Evolutionary conservation across 1,140 invertebrate genomes (phyloP).

Genomic region (Prorops nasuta): DNA sequence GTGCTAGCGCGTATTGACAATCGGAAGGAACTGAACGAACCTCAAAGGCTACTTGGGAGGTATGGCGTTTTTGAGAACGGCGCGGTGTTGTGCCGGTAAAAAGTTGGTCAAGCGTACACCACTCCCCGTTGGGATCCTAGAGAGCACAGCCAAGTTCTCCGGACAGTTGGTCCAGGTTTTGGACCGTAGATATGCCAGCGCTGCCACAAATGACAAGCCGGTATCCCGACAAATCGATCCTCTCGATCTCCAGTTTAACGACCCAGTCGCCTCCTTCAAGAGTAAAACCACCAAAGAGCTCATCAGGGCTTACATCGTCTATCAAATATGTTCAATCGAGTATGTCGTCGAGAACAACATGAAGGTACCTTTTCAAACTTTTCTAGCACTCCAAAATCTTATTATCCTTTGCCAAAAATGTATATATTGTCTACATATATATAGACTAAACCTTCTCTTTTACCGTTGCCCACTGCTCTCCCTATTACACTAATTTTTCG

Average conservation of each 20-base stretch:
- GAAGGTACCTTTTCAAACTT: slow-evolving; percentile 75
- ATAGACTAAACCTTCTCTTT: too few species aligned
- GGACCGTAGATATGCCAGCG: slow-evolving; percentile 6
- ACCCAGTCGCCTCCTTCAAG: slow-evolving; percentile 79
- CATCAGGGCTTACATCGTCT: slow-evolving; percentile 87
- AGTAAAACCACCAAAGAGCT: slow-evolving; percentile 96
- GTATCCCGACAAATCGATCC: slow-evolving; percentile 64
- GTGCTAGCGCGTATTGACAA: slow-evolving; percentile 16
- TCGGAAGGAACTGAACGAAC: not conserved
- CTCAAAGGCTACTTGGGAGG: slow-evolving; percentile 17
- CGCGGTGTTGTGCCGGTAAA: slow-evolving; percentile 38
- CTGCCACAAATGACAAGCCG: slow-evolving; percentile 29
- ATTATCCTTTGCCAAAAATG: too few species aligned
- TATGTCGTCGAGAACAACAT: slow-evolving; percentile 93
- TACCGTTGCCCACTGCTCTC: too few species aligned
- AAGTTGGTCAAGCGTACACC: slow-evolving; percentile 30
- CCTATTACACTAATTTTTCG: too few species aligned
- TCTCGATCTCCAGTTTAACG: slow-evolving; percentile 84
- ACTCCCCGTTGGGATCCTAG: slow-evolving; percentile 21
- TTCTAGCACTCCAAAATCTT: too few species aligned
- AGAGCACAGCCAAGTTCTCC: slow-evolving; percentile 17
- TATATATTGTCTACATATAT: too few species aligned
- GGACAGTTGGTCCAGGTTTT: not conserved
- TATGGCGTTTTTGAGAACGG: slow-evolving; percentile 48
- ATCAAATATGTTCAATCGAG: slow-evolving; percentile 87